Percentiles rank a stretch among this genome's conserved stretches.
These are phyloP conservation scores for Spodoptera littoralis DNA, from an alignment of 2,888 invertebrate genomes.

Conservation along the genomic window DNA sequence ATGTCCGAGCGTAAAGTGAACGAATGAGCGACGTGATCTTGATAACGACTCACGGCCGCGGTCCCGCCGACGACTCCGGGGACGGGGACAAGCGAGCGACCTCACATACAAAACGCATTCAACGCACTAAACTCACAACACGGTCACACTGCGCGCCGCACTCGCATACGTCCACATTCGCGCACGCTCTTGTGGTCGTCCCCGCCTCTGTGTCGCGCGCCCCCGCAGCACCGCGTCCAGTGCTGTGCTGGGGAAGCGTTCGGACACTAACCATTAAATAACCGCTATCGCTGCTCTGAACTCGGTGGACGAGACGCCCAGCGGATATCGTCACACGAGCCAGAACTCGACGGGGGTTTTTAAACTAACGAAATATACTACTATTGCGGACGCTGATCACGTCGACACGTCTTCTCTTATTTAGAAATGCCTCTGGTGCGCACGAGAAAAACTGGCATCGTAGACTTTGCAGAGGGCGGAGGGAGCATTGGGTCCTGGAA, in stretches of 20 bases:
- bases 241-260: constrained; percentile 76
- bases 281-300: constrained; percentile 83
- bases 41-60: constrained; percentile 85
- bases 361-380: constrained; percentile 85
- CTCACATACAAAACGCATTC: constrained; percentile 67
- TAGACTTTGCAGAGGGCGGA: constrained; percentile 94
- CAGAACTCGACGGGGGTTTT: constrained; percentile 83
- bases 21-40: constrained; percentile 87
- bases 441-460: constrained; percentile 95
- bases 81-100: constrained; percentile 88
- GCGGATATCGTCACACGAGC: constrained; percentile 69
- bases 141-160: constrained; percentile 68
- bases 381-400: constrained; percentile 86
- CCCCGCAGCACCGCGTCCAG: constrained; percentile 69
- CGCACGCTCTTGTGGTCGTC: constrained; percentile 85
- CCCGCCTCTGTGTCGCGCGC: constrained; percentile 82
- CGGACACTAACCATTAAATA: constrained; percentile 79
- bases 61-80: constrained; percentile 82
- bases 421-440: constrained; percentile 89
- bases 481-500: constrained; percentile 89
- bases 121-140: constrained; percentile 47
- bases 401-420: constrained; percentile 75
- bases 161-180: constrained; percentile 82
- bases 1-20: constrained; percentile 85
- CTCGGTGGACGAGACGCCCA: constrained; percentile 69